phyloP scores from a whole-genome alignment of 2,888 invertebrate genomes.

The Zonitis immaculata region DNA sequence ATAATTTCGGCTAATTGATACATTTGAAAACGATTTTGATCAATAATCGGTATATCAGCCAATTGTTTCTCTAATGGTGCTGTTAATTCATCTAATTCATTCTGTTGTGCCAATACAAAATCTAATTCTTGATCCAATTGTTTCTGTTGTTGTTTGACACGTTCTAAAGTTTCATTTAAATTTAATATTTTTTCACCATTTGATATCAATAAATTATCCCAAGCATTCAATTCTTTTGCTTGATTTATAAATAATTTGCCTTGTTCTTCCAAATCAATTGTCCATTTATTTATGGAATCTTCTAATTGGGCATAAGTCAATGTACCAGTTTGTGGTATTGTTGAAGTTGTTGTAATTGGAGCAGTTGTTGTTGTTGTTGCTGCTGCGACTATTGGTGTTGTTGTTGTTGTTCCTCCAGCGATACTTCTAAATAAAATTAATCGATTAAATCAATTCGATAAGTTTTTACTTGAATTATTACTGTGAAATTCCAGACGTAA shows the following conservation, averaged over 20 bases:
- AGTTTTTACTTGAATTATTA: too few relatives aligned
- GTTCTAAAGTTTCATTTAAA: conserved; percentile 80
- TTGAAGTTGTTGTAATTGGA: conserved; percentile 24
- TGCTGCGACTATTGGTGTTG: conserved; percentile 4
- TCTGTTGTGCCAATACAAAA: conserved; percentile 88
- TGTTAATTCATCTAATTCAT: conserved; percentile 84
- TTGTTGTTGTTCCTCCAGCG: too few relatives aligned
- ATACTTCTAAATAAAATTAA: too few relatives aligned
- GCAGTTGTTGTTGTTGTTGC: conserved; percentile 7
- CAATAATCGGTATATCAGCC: conserved; percentile 63
- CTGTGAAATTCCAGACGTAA: conserved; percentile 14
- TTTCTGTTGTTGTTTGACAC: conserved; percentile 83
- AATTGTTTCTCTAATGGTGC: conserved; percentile 80
- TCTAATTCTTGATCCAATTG: conserved; percentile 89
- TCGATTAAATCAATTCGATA: too few relatives aligned
- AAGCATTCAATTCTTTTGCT: conserved; percentile 91
- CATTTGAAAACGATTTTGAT: conserved; percentile 88
- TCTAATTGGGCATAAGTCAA: conserved; percentile 83
- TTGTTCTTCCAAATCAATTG: conserved; percentile 84
- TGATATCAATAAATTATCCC: conserved; percentile 85
- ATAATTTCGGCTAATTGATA: conserved; percentile 86
- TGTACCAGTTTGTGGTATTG: conserved; percentile 48
- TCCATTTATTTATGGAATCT: conserved; percentile 93
- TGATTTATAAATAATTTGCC: conserved; percentile 90
- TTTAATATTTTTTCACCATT: conserved; percentile 92